These are phyloP conservation scores for Mungos mungo DNA, from an alignment of 2,113 vertebrate species.

Conservation along the genomic window DNA sequence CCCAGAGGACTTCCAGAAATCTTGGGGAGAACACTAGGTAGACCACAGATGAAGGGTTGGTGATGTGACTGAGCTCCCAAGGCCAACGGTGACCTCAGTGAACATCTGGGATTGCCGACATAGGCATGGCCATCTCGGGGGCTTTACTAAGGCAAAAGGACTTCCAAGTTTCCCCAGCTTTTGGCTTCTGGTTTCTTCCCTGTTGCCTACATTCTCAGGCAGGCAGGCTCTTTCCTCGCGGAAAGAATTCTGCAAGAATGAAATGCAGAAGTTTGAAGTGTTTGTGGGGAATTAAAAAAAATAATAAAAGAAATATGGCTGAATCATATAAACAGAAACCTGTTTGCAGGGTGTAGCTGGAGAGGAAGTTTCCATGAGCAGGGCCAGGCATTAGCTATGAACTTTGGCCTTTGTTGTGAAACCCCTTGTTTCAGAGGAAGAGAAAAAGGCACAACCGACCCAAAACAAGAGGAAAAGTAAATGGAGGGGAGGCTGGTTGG, in stretches of 20 bases:
- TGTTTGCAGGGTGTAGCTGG: background rate
- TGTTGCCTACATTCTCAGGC: background rate
- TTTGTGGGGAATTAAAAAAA: background rate
- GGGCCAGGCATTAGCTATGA: background rate
- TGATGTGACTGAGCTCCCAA: background rate
- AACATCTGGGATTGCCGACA: no score
- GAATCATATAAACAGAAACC: background rate
- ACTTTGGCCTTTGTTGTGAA: background rate
- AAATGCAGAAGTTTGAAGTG: background rate
- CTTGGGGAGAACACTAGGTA: background rate
- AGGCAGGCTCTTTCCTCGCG: background rate
- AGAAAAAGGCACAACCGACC: background rate
- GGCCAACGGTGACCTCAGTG: background rate
- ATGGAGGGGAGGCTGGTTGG: background rate
- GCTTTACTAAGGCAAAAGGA: background rate
- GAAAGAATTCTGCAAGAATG: background rate
- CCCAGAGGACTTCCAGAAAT: background rate
- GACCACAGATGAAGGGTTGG: background rate
- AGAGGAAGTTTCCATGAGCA: background rate
- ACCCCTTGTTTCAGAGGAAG: background rate
- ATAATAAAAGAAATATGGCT: background rate
- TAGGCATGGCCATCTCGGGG: background rate
- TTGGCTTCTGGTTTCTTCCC: background rate
- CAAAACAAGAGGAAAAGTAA: background rate
- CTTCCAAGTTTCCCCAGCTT: background rate